These are phyloP conservation scores for Bucco capensis DNA, from an alignment of 2,113 vertebrate genomes.

Conservation along the genomic window DNA sequence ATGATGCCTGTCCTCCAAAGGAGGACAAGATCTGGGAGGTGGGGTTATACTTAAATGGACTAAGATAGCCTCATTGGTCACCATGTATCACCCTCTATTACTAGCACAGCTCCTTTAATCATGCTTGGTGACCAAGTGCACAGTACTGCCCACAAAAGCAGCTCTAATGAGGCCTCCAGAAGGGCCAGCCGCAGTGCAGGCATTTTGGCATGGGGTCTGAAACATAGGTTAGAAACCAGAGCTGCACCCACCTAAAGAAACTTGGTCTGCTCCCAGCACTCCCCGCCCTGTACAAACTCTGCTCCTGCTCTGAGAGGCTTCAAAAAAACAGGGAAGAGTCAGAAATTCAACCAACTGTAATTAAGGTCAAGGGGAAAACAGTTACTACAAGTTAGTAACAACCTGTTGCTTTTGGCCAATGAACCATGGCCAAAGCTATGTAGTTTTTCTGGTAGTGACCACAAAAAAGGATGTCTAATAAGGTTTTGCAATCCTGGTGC, in stretches of 20 bases:
- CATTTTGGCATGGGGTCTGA: neutral
- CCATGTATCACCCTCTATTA: neutral
- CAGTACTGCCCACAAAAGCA: neutral
- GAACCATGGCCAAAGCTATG: neutral
- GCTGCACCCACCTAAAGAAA: neutral
- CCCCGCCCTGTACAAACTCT: neutral
- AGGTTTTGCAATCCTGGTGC: rapidly evolving
- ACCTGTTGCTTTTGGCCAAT: neutral
- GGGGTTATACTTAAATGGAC: neutral
- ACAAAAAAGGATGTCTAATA: neutral
- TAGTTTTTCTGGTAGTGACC: neutral
- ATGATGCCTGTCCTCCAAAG: neutral
- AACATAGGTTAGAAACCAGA: neutral
- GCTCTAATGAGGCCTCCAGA: neutral
- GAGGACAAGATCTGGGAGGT: neutral
- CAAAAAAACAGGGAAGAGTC: neutral
- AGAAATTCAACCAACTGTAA: neutral
- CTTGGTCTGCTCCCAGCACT: neutral
- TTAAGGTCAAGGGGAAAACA: neutral
- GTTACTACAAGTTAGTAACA: neutral
- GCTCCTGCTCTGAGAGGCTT: neutral
- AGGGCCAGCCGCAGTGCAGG: neutral
- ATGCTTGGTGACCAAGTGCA: neutral
- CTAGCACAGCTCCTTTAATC: neutral
- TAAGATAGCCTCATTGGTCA: neutral